phyloP scores from a whole-genome alignment of 2,888 invertebrate genomes.

The Agapostemon virescens region DNA sequence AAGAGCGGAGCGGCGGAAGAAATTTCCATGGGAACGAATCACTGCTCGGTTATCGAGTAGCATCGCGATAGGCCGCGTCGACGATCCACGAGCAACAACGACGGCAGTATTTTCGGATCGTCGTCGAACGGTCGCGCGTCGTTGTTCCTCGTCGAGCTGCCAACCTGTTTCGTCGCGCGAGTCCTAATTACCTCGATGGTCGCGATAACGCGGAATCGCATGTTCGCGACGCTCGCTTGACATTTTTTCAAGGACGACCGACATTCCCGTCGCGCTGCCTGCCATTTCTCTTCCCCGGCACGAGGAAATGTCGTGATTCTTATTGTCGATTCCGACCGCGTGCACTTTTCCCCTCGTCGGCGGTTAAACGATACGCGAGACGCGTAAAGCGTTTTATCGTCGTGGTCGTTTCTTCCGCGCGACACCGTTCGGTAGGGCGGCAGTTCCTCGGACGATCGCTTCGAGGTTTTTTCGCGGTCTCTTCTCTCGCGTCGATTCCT shows the following conservation, averaged over 20 bases:
- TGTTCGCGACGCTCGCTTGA: slow-evolving; percentile 23
- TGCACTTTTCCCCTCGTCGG: neutral
- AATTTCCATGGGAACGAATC: neutral
- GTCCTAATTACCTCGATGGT: neutral
- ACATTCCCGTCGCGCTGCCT: slow-evolving; percentile 1
- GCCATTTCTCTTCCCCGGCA: slow-evolving; percentile 27
- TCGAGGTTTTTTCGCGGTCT: neutral
- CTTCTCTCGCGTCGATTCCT: neutral
- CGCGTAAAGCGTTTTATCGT: neutral
- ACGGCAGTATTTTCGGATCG: neutral
- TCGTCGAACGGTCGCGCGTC: neutral
- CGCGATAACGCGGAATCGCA: neutral
- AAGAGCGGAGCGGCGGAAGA: neutral
- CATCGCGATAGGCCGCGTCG: neutral
- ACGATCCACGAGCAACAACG: neutral
- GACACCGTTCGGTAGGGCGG: neutral
- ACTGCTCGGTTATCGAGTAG: neutral
- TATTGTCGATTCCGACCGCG: neutral
- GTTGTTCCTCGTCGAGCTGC: neutral
- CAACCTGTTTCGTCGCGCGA: neutral
- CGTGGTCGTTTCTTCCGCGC: neutral
- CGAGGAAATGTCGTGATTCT: slow-evolving; percentile 34
- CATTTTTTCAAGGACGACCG: slow-evolving; percentile 35
- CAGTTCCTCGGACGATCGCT: neutral
- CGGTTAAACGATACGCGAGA: neutral